Evolutionary conservation across 1,140 invertebrate genomes (phyloP).

Genomic region (Agrypnia vestita): DNA sequence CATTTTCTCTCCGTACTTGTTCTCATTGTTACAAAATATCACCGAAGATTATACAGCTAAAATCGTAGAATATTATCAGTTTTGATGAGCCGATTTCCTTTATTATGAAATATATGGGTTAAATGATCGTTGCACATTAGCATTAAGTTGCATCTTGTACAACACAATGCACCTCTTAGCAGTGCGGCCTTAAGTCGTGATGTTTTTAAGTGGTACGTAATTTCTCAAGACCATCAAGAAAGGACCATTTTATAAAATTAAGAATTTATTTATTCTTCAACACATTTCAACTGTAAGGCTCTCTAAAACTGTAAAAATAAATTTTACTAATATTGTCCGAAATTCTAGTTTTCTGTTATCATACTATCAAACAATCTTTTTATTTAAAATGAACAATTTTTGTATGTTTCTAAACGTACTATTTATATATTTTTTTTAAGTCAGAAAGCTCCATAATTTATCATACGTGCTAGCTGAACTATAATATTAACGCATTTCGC

Average conservation of each 20-base stretch:
- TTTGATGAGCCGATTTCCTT: slow-evolving; percentile 6
- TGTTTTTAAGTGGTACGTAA: slow-evolving; percentile 14
- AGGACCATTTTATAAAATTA: background rate
- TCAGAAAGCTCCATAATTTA: too few relatives aligned
- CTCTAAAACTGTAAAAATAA: too few relatives aligned
- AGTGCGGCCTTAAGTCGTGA: slow-evolving; percentile 18
- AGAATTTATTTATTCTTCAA: slow-evolving; percentile 3
- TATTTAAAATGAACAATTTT: too few relatives aligned
- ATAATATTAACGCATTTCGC: too few relatives aligned
- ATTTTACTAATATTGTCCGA: too few relatives aligned
- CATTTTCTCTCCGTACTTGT: too few relatives aligned
- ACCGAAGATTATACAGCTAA: background rate
- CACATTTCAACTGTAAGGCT: background rate
- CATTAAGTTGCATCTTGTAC: slow-evolving; percentile 17
- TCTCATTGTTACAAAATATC: too few relatives aligned
- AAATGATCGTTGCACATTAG: slow-evolving; percentile 35
- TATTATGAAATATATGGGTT: slow-evolving; percentile 27
- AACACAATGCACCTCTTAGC: slow-evolving; percentile 3
- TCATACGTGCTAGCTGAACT: too few relatives aligned
- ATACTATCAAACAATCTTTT: too few relatives aligned
- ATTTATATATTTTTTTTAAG: too few relatives aligned
- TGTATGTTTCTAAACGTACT: too few relatives aligned
- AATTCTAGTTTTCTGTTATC: too few relatives aligned
- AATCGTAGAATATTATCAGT: background rate
- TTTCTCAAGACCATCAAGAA: slow-evolving; percentile 6